phyloP scores from a whole-genome alignment of 1,140 invertebrate species.

The Trypoxylus dichotomus region DNA sequence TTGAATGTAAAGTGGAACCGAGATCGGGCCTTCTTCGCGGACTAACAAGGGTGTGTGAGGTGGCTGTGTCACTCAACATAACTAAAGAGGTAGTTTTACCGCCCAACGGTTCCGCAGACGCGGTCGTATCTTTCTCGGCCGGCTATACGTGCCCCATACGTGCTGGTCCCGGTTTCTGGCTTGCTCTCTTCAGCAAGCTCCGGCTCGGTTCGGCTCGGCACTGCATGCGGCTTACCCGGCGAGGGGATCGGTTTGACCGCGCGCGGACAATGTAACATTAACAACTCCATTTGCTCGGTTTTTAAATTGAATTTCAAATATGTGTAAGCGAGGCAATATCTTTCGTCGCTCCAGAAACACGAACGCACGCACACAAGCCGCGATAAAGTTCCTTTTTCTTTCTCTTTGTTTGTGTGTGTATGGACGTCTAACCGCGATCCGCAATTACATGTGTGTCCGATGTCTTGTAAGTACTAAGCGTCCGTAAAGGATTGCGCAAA shows the following conservation, averaged over 20 bases:
- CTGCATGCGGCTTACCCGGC: background rate
- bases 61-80: constrained; percentile 27
- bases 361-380: background rate
- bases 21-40: constrained; percentile 27
- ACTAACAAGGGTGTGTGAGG: constrained; percentile 29
- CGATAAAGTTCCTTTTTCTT: too few relatives aligned
- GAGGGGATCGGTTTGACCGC: background rate
- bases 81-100: constrained; percentile 28
- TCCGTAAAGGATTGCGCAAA: too few relatives aligned
- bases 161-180: background rate
- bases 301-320: constrained; percentile 30
- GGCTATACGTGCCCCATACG: background rate
- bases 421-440: too few relatives aligned
- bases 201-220: background rate
- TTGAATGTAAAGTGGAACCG: constrained; percentile 25
- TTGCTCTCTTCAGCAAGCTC: background rate
- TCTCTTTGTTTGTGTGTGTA: too few relatives aligned
- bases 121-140: background rate
- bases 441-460: too few relatives aligned
- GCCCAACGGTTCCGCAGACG: constrained; percentile 12
- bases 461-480: too few relatives aligned
- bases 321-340: constrained; percentile 26
- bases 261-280: constrained; percentile 25
- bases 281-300: constrained; percentile 28
- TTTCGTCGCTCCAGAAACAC: background rate